Percentiles rank a stretch among this genome's conserved stretches.
phyloP scores from a whole-genome alignment of 2,888 invertebrate genomes.

The Spodoptera exigua region DNA sequence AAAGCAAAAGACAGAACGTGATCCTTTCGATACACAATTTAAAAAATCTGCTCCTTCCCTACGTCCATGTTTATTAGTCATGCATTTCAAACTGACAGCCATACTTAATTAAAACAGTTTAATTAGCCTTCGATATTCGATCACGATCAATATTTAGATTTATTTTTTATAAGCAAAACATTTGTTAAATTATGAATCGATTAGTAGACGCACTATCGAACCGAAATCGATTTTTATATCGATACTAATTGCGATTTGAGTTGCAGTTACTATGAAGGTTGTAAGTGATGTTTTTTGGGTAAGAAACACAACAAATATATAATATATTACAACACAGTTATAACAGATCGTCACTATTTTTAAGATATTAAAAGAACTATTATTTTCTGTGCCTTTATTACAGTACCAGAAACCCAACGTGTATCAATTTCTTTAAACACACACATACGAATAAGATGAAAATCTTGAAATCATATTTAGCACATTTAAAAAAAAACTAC shows the following conservation, averaged over 20 bases:
- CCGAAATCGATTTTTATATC: conserved; percentile 27
- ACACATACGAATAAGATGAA: no score
- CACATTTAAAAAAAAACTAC: no score
- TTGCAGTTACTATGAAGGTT: conserved; percentile 29
- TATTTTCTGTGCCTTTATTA: no score
- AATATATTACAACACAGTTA: no score
- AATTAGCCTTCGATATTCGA: conserved; percentile 39
- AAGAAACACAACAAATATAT: no score
- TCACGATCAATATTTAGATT: conserved; percentile 32
- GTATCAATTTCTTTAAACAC: no score
- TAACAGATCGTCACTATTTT: no score
- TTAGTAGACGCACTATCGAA: conserved; percentile 22
- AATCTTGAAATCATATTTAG: no score
- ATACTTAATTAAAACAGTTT: conserved; percentile 43
- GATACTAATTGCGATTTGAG: conserved; percentile 24
- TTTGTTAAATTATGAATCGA: conserved; percentile 12
- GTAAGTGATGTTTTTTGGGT: conserved; percentile 11
- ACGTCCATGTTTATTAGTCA: conserved; percentile 28
- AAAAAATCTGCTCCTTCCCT: conserved; percentile 3
- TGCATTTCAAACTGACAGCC: conserved; percentile 26
- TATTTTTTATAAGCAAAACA: conserved; percentile 18
- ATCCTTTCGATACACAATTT: not conserved
- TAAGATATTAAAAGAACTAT: no score
- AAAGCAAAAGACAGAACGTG: no score
- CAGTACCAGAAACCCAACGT: no score